phyloP scores from a whole-genome alignment of 2,113 vertebrate species.

The Mobula birostris region DNA sequence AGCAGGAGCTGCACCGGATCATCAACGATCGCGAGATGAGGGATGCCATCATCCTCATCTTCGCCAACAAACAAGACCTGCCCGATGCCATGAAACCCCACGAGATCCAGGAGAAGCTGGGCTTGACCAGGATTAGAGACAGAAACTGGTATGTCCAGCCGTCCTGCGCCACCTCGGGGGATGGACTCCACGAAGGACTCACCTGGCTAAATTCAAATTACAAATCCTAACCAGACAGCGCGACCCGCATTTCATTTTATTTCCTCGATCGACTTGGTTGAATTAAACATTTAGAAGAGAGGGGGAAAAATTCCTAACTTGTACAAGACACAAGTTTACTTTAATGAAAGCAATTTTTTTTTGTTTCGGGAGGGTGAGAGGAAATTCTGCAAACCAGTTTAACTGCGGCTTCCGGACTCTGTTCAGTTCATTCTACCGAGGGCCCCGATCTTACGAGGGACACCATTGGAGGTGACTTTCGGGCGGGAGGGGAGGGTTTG shows the following conservation, averaged over 20 bases:
- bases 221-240: constrained; percentile 28
- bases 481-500: neutral
- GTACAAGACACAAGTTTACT: constrained; percentile 4
- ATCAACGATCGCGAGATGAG: constrained; percentile 38
- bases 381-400: neutral
- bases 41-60: constrained; percentile 30
- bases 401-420: neutral
- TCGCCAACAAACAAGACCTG: constrained; percentile 32
- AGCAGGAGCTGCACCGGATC: constrained; percentile 39
- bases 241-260: neutral
- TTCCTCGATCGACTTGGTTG: neutral
- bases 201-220: constrained; percentile 38
- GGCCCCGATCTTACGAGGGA: neutral
- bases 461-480: too few species aligned
- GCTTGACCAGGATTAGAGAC: constrained; percentile 34
- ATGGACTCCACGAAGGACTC: constrained; percentile 38
- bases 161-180: constrained; percentile 36
- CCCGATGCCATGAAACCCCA: constrained; percentile 33
- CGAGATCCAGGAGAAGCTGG: constrained; percentile 39
- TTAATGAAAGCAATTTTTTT: neutral
- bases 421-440: neutral
- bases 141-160: constrained; percentile 39
- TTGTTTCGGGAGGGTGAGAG: neutral
- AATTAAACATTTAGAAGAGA: neutral
- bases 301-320: neutral